Conservation (phyloP, 2,888 invertebrate genomes). For the Dorcus hopei region DNA sequence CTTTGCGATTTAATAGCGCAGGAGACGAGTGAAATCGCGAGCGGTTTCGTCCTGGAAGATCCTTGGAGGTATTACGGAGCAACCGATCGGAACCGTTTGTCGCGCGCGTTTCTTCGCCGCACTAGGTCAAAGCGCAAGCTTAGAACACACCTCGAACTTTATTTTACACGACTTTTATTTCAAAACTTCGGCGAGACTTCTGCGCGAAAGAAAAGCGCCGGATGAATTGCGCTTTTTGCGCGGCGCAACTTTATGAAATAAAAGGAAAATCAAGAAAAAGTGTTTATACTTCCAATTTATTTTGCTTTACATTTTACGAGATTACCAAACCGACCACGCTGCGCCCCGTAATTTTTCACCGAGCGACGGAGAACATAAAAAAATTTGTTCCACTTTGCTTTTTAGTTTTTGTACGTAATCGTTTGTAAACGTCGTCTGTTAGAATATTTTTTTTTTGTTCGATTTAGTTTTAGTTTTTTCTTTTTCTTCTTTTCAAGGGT, state of each 20-base stretch:
- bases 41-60: not conserved
- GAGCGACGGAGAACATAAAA: too few species aligned
- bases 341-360: too few species aligned
- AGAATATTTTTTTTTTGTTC: too few species aligned
- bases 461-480: too few species aligned
- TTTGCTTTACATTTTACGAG: conserved; percentile 4
- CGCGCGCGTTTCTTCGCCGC: conserved; percentile 24
- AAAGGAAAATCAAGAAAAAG: conserved; percentile 15
- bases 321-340: too few species aligned
- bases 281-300: conserved; percentile 17
- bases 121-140: conserved; percentile 38
- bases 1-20: not conserved
- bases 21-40: too few species aligned
- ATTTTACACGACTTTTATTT: conserved; percentile 46
- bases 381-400: too few species aligned
- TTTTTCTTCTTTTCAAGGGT: too few species aligned
- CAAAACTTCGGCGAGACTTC: conserved; percentile 40
- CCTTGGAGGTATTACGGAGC: conserved; percentile 21
- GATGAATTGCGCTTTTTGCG: conserved; percentile 20
- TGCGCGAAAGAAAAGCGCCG: conserved; percentile 33
- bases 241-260: conserved; percentile 12
- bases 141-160: conserved; percentile 38
- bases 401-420: too few species aligned
- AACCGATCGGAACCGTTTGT: conserved; percentile 15
- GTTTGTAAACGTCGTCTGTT: too few species aligned